Evolutionary conservation across 1,140 invertebrate genomes (phyloP).

Genomic region (Drosophila arawakana): DNA sequence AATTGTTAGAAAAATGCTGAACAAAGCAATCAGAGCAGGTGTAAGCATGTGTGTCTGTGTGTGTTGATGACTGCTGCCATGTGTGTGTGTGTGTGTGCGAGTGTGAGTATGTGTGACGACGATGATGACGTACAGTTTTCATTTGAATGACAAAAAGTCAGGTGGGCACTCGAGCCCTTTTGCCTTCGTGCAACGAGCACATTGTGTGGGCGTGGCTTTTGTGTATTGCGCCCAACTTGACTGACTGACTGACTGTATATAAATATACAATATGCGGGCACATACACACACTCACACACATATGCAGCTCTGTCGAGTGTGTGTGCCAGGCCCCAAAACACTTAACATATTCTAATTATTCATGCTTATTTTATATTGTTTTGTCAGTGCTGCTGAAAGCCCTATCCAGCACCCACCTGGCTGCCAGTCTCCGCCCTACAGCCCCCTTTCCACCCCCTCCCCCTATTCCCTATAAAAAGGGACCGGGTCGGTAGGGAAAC

Average conservation of each 20-base stretch:
- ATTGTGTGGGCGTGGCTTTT: constrained; percentile 57
- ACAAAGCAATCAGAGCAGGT: constrained; percentile 79
- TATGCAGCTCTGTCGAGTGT: constrained; percentile 36
- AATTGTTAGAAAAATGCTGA: constrained; percentile 79
- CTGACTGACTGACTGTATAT: constrained; percentile 77
- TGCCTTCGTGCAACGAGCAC: constrained; percentile 24
- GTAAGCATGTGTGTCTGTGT: constrained; percentile 19
- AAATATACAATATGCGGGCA: constrained; percentile 77
- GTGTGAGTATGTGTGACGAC: constrained; percentile 30
- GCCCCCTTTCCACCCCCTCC: neutral
- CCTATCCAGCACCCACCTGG: neutral
- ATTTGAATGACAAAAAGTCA: constrained; percentile 84
- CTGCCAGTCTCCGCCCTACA: neutral
- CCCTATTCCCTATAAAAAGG: constrained; percentile 26
- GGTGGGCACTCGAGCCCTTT: constrained; percentile 76
- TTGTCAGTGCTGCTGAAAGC: constrained; percentile 51
- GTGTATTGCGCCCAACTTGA: constrained; percentile 60
- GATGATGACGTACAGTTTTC: constrained; percentile 80
- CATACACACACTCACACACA: constrained; percentile 21
- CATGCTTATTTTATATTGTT: constrained; percentile 84
- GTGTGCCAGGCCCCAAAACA: constrained; percentile 61
- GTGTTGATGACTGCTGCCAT: neutral
- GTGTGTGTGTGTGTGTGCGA: constrained; percentile 9
- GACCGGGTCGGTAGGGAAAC: neutral
- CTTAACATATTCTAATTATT: constrained; percentile 84